Evolutionary conservation across 2,888 invertebrate species (phyloP).

Genomic region (Cryptocephalus primarius): DNA sequence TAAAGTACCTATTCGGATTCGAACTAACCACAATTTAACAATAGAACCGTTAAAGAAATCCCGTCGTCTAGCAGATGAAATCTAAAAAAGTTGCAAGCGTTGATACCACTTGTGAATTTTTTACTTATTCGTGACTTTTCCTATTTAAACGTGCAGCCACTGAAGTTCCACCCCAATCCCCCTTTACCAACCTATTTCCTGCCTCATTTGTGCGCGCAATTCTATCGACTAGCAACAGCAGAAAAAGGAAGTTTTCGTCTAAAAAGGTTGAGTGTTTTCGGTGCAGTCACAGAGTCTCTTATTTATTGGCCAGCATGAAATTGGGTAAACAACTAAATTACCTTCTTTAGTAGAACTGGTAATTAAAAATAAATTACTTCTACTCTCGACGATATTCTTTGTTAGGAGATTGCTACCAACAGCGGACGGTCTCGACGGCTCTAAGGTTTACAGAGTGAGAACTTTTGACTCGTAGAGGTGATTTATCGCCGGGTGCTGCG

Average conservation of each 20-base stretch:
- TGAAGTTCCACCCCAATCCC: neutral
- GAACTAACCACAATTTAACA: too few relatives aligned
- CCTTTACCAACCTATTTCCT: slow-evolving; percentile 36
- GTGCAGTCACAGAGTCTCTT: neutral
- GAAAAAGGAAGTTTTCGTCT: neutral
- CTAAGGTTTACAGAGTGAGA: too few relatives aligned
- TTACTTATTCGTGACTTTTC: neutral
- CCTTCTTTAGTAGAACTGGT: neutral
- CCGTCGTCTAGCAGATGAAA: too few relatives aligned
- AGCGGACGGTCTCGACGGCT: too few relatives aligned
- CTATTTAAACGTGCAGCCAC: neutral
- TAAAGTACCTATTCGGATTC: too few relatives aligned
- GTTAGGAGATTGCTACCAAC: neutral
- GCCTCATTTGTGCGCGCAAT: slow-evolving; percentile 33
- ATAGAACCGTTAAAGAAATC: too few relatives aligned
- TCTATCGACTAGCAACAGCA: neutral
- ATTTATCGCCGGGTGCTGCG: too few relatives aligned
- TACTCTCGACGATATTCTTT: neutral
- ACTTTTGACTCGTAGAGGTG: too few relatives aligned
- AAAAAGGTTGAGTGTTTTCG: neutral
- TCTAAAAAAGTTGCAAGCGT: too few relatives aligned
- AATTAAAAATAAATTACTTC: neutral
- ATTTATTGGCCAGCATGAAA: neutral
- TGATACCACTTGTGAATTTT: neutral
- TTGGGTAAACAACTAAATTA: neutral